A percentile compares a stretch with the other conserved stretches of the same genome.
These are phyloP conservation scores for Ranitomeya variabilis DNA, from an alignment of 2,113 vertebrate species.

Conservation along the genomic window DNA sequence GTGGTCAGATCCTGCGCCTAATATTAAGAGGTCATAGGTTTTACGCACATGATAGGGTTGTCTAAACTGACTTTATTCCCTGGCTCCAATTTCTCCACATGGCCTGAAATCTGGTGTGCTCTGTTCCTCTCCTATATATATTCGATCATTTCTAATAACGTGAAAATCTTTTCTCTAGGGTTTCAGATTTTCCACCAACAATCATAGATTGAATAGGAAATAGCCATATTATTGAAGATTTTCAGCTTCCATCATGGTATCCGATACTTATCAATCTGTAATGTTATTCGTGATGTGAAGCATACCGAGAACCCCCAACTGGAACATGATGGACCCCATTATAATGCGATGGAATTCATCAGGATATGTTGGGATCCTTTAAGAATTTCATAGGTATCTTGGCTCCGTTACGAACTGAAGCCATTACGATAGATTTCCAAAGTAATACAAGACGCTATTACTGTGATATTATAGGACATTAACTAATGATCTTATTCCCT, in stretches of 20 bases:
- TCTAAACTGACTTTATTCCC: not conserved
- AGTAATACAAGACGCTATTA: not conserved
- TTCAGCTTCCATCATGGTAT: not conserved
- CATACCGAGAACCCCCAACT: not conserved
- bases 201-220: not conserved
- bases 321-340: not conserved
- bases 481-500: not conserved
- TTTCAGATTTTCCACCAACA: not conserved
- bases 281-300: not conserved
- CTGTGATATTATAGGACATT: not conserved
- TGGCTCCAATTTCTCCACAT: not conserved
- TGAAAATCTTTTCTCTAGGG: not conserved
- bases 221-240: not conserved
- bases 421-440: not conserved
- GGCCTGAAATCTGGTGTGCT: not conserved
- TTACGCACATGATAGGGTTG: not conserved
- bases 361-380: not conserved
- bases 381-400: not conserved
- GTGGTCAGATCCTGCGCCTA: not conserved
- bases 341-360: not conserved
- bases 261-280: not conserved
- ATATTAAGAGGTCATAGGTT: not conserved
- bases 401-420: not conserved
- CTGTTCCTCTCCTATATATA: not conserved
- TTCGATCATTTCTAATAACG: not conserved